Percentiles rank a stretch among this genome's conserved stretches.
These are phyloP conservation scores for Mungos mungo DNA, from an alignment of 2,113 vertebrate genomes.

Conservation along the genomic window DNA sequence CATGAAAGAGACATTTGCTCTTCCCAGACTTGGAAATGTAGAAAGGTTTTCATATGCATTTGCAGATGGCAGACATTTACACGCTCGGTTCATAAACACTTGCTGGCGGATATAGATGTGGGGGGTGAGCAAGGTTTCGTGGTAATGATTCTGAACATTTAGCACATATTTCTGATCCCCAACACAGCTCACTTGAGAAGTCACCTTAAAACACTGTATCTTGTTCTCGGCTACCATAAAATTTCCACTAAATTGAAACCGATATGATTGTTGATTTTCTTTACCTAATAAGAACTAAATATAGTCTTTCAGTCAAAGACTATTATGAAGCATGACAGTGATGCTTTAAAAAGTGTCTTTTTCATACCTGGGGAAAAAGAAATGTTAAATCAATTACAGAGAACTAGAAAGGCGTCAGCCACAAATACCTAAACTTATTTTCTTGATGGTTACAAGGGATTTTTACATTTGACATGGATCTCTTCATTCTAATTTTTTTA, in stretches of 20 bases:
- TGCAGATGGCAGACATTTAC: conserved; percentile 60
- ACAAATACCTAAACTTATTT: conserved; percentile 13
- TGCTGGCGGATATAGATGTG: background rate
- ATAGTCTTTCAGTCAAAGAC: background rate
- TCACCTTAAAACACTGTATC: background rate
- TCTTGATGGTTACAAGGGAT: background rate
- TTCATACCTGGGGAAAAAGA: background rate
- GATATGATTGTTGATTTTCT: conserved; percentile 12
- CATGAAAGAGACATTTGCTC: conserved; percentile 44
- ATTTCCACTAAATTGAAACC: conserved; percentile 23
- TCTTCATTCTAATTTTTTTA: background rate
- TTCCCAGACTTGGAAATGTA: conserved; percentile 8
- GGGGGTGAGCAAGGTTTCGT: background rate
- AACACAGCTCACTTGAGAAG: background rate
- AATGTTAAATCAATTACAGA: background rate
- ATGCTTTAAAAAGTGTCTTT: background rate
- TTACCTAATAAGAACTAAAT: background rate
- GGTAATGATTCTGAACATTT: background rate
- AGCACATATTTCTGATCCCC: conserved; percentile 17
- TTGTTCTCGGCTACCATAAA: conserved; percentile 9
- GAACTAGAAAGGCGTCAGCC: background rate
- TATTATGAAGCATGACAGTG: background rate
- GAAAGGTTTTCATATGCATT: conserved; percentile 53
- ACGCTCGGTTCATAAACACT: conserved; percentile 43
- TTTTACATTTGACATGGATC: background rate